phyloP scores from a whole-genome alignment of 2,797 vertebrate species.

The Phyllotis vaccarum region DNA sequence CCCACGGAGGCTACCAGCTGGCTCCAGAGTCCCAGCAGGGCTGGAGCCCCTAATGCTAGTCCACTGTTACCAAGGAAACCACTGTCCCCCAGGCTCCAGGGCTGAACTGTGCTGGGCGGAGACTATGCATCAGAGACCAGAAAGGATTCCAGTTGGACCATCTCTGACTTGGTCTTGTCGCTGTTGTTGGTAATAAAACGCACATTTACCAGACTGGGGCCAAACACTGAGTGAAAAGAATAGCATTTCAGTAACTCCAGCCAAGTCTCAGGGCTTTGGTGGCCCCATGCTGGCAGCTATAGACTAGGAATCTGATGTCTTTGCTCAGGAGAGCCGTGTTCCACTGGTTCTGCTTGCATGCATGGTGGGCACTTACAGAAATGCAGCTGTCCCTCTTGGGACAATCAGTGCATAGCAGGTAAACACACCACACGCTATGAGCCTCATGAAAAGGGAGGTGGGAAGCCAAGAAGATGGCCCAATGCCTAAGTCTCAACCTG shows the following conservation, averaged over 20 bases:
- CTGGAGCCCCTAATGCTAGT: background rate
- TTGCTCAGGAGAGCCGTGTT: background rate
- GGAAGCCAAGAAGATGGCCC: accelerated
- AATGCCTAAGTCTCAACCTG: background rate
- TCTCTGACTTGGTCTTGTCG: conserved; percentile 13
- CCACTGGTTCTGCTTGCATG: accelerated
- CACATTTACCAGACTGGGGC: conserved; percentile 55
- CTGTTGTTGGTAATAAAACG: conserved; percentile 40
- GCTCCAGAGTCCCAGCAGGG: background rate
- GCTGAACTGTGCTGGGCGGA: conserved; percentile 3
- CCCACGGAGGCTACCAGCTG: background rate
- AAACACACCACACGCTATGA: accelerated
- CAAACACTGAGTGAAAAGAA: conserved; percentile 39
- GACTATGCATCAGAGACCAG: background rate
- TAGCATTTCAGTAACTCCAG: background rate
- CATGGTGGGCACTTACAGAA: background rate
- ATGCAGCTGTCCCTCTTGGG: accelerated
- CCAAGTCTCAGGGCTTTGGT: background rate
- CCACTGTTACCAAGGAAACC: conserved; percentile 11
- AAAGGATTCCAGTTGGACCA: conserved; percentile 36
- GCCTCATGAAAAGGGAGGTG: background rate
- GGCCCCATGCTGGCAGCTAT: background rate
- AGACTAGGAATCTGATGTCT: background rate
- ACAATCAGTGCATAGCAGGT: background rate
- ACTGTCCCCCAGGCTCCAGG: background rate